Base-by-base conservation (phyloP, 2,797 vertebrate genomes). In the Delichon dasypus region DNA sequence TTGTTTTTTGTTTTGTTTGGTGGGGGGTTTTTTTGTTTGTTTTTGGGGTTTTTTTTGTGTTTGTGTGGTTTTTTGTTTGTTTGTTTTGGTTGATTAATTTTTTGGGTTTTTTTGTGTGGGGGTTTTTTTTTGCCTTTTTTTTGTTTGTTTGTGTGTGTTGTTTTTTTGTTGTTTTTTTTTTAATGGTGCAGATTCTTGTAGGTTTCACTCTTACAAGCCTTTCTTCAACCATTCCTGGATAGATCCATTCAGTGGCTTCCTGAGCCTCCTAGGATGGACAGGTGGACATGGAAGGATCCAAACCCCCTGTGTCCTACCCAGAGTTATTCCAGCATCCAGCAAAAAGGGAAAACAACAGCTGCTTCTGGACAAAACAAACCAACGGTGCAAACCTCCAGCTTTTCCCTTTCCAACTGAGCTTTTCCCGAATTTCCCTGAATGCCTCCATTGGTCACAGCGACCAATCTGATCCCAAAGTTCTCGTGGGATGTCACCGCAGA, bases 281-380 rank as follows among this genome's bases (percentile, higher is more conserved):
- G 26, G 5, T 0, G 11, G 66, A 9, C 19, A 22, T 0, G 5
- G 13, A 47, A 61, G 16, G 38, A 47, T 14, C 34, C 32, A 61
- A 7, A 16, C 4, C 11, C 10, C 12, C 12, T 1, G 1, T 22
- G 17, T 38, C 27, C n/a, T 50, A 40, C 4, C 18, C 23, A 29
- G 27, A 51, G 36, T 44, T 51, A 30, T 5, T 36, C 29, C 25
- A 78, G 17, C 29, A 66, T 3, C 20, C 61, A 67, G 26, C 9
- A 15, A 70, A 29, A 83, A 27, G 6, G 45, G 16, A 14, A 17
- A 73, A 4, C 11, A 68, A 36, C 16, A 55, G 27, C n/a, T 65
- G 13, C 25, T 72, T 73, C 85, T 42, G 17, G 23, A 51, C 44
- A 38, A 9, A 86, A 21, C 1, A 40, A n/a, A 19, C 18, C 53